Base-by-base conservation (phyloP, 2,113 vertebrate genomes). In the Onychostruthus taczanowskii region DNA sequence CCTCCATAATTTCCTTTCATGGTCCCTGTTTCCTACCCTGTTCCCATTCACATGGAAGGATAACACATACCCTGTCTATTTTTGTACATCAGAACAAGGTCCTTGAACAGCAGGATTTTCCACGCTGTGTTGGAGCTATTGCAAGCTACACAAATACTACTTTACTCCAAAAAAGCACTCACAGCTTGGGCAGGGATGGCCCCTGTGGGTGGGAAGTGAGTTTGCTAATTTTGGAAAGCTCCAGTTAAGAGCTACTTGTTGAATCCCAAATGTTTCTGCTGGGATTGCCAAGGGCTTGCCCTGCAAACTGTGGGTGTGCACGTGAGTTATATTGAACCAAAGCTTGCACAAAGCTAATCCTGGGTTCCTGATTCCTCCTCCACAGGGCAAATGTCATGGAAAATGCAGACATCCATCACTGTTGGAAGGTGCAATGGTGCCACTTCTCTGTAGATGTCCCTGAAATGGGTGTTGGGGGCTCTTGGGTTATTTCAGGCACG, bases 121-220 rank as follows among this genome's bases (percentile, higher is more conserved):
- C 9, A 3, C 0, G 0, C 27, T 30, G 16, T 20, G 16, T 12
- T 63, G 30, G 52, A 87, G 16, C 12, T 47, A 11, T 43, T 58
- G 41, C 41, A 41, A 75, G 27, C 23, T 43, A 49, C 66, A 67
- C 56, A 70, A 31, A 52, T 1, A 2, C 33, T 39, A 20, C 13
- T 89, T 73, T 41, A 22, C 20, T 72, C 52, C 47, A 47, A 41
- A 78, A 87, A 49, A 23, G 5, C 16, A 4, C 52, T 59, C 49
- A 50, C 64, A 79, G 24, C 67, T 69, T 6, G 35, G 59, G 58
- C 46, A 91, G 39, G 31, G 35, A 50, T 11, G 33, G 69, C 30
- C n/a, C 8, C 53, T 17, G 58, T 24, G 75, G 72, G 43, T 6
- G 15, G 17, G 27, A 28, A 37, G 31, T 28, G 37, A 70, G 61